A percentile compares a stretch with the other conserved stretches of the same genome.
Conservation (phyloP, 2,113 vertebrate species). For the Beaufortia kweichowensis region DNA sequence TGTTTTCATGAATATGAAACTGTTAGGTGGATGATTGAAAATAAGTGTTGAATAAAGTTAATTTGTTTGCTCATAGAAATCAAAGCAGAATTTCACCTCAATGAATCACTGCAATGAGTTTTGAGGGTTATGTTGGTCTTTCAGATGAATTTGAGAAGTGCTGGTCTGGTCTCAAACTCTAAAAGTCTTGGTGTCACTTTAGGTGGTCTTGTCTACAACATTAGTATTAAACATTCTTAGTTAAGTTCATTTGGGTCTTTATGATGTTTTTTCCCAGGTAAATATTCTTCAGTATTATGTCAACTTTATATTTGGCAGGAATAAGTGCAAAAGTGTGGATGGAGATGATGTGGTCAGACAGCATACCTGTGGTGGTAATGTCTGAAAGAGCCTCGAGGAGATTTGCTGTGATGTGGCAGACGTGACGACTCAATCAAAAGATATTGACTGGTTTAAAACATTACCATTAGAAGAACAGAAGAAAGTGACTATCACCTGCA, state of each 20-base stretch:
- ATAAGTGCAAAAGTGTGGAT: constrained; percentile 51
- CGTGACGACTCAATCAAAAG: constrained; percentile 59
- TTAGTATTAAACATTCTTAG: not conserved
- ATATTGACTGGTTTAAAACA: constrained; percentile 21
- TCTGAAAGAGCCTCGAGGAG: constrained; percentile 63
- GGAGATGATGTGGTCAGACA: constrained; percentile 67
- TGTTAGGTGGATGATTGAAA: too few species aligned
- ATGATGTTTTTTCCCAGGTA: not conserved
- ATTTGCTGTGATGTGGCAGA: constrained; percentile 67
- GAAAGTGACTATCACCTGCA: constrained; percentile 4
- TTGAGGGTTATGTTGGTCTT: too few species aligned
- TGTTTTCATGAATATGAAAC: too few species aligned
- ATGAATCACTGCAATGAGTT: too few species aligned
- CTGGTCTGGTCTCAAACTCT: too few species aligned
- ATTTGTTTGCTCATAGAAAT: too few species aligned
- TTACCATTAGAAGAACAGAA: not conserved
- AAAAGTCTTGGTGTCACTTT: too few species aligned
- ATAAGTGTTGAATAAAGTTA: too few species aligned
- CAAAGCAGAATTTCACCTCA: too few species aligned
- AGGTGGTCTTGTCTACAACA: too few species aligned
- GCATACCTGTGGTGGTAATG: constrained; percentile 76
- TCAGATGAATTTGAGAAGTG: too few species aligned
- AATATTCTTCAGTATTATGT: not conserved
- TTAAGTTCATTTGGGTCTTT: not conserved
- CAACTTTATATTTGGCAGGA: constrained; percentile 5